Evolutionary conservation across 2,888 invertebrate genomes (phyloP).

Genomic region (Steinernema carpocapsae): DNA sequence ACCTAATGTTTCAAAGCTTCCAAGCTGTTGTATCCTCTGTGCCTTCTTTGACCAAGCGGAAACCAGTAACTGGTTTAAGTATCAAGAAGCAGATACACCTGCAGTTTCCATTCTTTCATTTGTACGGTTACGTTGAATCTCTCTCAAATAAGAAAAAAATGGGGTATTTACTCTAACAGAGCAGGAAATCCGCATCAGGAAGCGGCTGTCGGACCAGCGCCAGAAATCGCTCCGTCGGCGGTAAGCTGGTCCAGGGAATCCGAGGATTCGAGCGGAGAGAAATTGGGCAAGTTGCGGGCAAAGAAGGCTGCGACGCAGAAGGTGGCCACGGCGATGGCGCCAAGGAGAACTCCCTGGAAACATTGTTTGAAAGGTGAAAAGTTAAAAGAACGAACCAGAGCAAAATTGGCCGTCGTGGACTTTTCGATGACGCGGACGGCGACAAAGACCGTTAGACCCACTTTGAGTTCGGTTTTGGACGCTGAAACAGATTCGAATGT

Average conservation of each 20-base stretch:
- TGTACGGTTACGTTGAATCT: no score
- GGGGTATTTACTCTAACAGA: no score
- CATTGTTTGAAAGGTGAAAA: neutral
- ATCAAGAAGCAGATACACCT: no score
- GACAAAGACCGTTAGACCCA: neutral
- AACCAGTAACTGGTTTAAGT: no score
- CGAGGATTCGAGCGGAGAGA: constrained; percentile 11
- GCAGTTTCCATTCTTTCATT: no score
- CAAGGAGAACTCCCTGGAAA: constrained; percentile 10
- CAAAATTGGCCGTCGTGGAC: constrained; percentile 7
- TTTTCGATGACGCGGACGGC: neutral
- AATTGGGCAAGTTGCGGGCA: neutral
- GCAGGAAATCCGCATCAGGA: no score
- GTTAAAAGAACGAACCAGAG: neutral
- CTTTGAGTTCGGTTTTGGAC: neutral
- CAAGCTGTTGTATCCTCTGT: no score
- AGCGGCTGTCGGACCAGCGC: neutral
- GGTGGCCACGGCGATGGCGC: neutral
- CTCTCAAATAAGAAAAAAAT: no score
- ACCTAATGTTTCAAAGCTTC: no score
- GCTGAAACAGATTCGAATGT: constrained; percentile 3
- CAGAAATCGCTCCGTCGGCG: no score
- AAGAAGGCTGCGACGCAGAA: constrained; percentile 3
- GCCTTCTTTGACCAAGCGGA: no score
- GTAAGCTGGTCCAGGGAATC: neutral